Evolutionary conservation across 2,888 invertebrate genomes (phyloP), one percentile per base, ranked within the genome.

Genomic region (Flexamia atlantica): DNA sequence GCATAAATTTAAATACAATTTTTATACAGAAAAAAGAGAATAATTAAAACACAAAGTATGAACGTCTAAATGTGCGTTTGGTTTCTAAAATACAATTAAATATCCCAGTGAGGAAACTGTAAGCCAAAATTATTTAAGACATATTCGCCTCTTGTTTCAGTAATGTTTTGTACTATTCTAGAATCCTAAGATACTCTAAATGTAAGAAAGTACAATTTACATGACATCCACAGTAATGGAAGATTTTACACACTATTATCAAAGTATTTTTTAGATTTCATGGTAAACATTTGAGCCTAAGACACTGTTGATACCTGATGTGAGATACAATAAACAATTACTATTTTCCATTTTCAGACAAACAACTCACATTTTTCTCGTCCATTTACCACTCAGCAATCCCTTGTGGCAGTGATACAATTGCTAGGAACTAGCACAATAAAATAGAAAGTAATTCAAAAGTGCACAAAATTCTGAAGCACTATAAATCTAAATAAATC

Each of bases 341-440:
- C 28, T 14, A 64, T 30, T 28, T 28, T 23, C 20, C 14, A 28
- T 7, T 9, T 64, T 64, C 28, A 64, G 1, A 28, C 20, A 4
- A 10, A 20, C 20, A 20, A 46, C 4, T 46, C 36, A 7, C 64
- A 28, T 28, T 64, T 64, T 12, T 28, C 64, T 28, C 30, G 5
- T 14, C 14, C 7, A 64, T 28, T 4, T 30, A 64, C 64, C 64
- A 64, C 40, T 36, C 40, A 40, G 70, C 70, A 70, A 70, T 23
- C 70, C 70, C n/a, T 68, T 23, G 70, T 70, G 70, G 70, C 70
- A 70, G 70, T 70, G 70, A 70, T 40, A 36, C 9, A 68, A 20
- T 20, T 64, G 36, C 40, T 40, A 70, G 70, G 70, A 70, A 70
- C 70, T 36, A 70, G n/a, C 12, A 70, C 40, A 70, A 28, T 64